phyloP scores from a whole-genome alignment of 2,113 vertebrate genomes.

The Erinaceus europaeus region DNA sequence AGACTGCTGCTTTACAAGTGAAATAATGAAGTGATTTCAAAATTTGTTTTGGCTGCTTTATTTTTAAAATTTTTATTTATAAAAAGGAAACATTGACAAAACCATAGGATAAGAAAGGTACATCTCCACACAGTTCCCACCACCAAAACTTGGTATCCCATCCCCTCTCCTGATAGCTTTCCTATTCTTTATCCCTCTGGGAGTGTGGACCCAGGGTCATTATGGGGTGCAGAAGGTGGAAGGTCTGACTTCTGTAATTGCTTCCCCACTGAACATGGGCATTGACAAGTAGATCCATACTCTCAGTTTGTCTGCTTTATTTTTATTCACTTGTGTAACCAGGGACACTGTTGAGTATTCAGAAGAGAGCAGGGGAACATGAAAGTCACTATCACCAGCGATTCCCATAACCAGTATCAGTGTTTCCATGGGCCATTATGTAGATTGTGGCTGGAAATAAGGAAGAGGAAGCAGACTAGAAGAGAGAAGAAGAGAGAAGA shows the following conservation, averaged over 20 bases:
- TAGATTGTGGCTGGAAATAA: not conserved
- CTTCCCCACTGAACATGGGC: too few relatives aligned
- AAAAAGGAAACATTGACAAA: too few relatives aligned
- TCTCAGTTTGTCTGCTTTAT: not conserved
- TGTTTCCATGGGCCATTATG: slow-evolving; percentile 13
- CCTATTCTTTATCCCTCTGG: too few relatives aligned
- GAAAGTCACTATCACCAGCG: slow-evolving; percentile 40
- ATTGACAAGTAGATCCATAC: too few relatives aligned
- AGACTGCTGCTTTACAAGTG: not conserved
- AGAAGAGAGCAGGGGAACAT: not conserved
- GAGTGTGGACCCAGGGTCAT: too few relatives aligned
- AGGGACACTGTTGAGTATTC: not conserved
- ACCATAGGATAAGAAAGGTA: too few relatives aligned
- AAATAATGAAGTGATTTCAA: not conserved
- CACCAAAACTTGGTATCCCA: too few relatives aligned
- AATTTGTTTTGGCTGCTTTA: not conserved
- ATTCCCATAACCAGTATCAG: not conserved
- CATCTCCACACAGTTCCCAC: too few relatives aligned
- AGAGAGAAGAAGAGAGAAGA: not conserved
- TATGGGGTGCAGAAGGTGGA: too few relatives aligned
- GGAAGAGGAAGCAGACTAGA: not conserved
- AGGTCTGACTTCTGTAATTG: too few relatives aligned
- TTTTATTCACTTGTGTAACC: not conserved
- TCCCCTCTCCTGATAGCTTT: too few relatives aligned
- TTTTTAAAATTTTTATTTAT: too few relatives aligned